phyloP scores from a whole-genome alignment of 2,113 vertebrate species.

The Sturnus vulgaris region DNA sequence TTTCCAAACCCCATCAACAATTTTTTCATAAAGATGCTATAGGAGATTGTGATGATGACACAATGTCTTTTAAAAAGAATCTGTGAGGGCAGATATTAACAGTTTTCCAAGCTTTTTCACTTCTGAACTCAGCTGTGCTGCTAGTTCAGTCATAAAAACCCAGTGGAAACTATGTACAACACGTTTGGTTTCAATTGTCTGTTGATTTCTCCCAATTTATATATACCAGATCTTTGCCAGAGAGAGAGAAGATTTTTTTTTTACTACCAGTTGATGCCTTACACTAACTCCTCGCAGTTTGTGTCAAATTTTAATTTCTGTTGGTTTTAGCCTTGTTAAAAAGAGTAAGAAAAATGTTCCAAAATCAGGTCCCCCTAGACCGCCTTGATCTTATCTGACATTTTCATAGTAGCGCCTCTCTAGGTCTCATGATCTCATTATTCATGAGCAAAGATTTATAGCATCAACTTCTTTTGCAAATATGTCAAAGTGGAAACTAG shows the following conservation, averaged over 20 bases:
- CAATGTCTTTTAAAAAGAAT: not conserved
- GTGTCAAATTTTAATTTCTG: constrained; percentile 29
- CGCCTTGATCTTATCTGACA: constrained; percentile 49
- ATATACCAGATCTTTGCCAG: not conserved
- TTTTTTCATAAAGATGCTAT: not conserved
- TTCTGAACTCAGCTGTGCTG: not conserved
- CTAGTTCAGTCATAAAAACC: constrained; percentile 19
- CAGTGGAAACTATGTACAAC: constrained; percentile 19
- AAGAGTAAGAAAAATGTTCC: constrained; percentile 19
- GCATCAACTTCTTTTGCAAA: not conserved
- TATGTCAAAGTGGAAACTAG: constrained; percentile 24
- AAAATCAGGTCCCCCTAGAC: not conserved
- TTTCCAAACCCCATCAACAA: not conserved
- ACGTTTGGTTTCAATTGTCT: constrained; percentile 31
- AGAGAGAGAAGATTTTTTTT: not conserved
- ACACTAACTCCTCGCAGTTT: not conserved
- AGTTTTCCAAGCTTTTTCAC: constrained; percentile 1
- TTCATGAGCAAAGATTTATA: constrained; percentile 1
- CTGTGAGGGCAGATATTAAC: not conserved
- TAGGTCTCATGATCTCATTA: constrained; percentile 3
- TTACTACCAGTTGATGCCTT: constrained; percentile 10
- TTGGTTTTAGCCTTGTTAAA: constrained; percentile 39
- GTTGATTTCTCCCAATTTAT: constrained; percentile 39
- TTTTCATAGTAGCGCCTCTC: constrained; percentile 9
- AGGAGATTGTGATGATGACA: not conserved